Evolutionary conservation across 2,113 vertebrate species (phyloP).

Genomic region (Pandion haliaetus): DNA sequence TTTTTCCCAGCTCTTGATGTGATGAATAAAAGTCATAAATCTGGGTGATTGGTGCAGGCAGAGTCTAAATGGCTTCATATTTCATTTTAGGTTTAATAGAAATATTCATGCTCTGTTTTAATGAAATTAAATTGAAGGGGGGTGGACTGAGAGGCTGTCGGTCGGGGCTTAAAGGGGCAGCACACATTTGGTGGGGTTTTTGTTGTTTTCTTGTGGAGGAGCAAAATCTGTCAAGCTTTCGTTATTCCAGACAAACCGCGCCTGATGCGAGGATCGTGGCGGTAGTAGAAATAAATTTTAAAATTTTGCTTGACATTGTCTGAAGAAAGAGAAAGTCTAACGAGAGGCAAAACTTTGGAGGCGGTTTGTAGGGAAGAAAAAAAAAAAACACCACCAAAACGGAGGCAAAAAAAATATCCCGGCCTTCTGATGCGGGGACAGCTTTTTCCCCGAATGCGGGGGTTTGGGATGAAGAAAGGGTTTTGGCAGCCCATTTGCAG

Average conservation of each 20-base stretch:
- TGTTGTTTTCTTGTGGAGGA: not conserved
- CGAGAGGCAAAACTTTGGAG: not conserved
- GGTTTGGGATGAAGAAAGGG: not conserved
- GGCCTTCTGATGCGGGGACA: too few species aligned
- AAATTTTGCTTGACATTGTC: not conserved
- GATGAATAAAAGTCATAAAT: slow-evolving; percentile 99
- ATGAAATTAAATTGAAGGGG: slow-evolving; percentile 96
- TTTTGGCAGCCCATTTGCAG: not conserved
- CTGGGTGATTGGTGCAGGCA: slow-evolving; percentile 94
- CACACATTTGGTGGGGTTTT: not conserved
- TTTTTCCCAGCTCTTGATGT: slow-evolving; percentile 93
- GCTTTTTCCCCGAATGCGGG: not conserved
- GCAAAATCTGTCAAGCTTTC: not conserved
- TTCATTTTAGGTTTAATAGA: slow-evolving; percentile 99
- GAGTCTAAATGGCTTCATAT: slow-evolving; percentile 99
- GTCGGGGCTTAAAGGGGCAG: slow-evolving; percentile 71
- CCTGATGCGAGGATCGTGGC: not conserved
- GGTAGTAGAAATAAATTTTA: accelerated
- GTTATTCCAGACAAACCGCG: not conserved
- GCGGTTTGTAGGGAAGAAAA: accelerated
- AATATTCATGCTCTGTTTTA: slow-evolving; percentile 97
- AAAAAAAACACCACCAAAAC: too few species aligned
- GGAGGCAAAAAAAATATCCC: not conserved
- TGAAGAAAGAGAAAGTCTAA: not conserved
- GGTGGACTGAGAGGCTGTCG: slow-evolving; percentile 59